Evolutionary conservation across 2,113 vertebrate genomes (phyloP).

Genomic region (Cervus canadensis): DNA sequence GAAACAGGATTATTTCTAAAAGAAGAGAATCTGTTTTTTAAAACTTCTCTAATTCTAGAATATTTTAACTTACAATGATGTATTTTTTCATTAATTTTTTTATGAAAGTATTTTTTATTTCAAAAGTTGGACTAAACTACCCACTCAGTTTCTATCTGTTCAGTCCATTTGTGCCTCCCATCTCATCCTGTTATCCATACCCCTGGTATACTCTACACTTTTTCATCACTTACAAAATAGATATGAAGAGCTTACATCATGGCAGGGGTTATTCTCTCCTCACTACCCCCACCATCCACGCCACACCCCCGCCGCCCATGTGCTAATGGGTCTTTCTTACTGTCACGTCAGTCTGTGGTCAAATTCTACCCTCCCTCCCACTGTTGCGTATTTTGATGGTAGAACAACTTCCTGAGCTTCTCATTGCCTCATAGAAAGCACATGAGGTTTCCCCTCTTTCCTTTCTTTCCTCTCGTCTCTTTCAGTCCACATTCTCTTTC

Average conservation of each 20-base stretch:
- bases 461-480: not conserved
- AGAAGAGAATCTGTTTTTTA: not conserved
- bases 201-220: not conserved
- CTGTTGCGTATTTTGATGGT: not conserved
- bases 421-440: not conserved
- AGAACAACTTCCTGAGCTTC: not conserved
- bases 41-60: not conserved
- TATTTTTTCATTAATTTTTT: not conserved
- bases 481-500: not conserved
- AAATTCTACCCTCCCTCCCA: not conserved
- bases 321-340: not conserved
- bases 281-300: accelerated
- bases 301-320: too few species aligned
- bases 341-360: not conserved
- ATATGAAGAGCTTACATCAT: not conserved
- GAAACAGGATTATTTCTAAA: not conserved
- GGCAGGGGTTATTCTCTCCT: not conserved
- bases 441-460: not conserved
- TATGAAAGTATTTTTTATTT: not conserved
- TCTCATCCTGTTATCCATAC: not conserved
- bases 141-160: not conserved
- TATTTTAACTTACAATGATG: not conserved
- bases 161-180: not conserved
- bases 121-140: not conserved
- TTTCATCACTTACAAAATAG: not conserved